Conservation (phyloP, 1,140 invertebrate genomes). For the Drosophila kepulauana region DNA sequence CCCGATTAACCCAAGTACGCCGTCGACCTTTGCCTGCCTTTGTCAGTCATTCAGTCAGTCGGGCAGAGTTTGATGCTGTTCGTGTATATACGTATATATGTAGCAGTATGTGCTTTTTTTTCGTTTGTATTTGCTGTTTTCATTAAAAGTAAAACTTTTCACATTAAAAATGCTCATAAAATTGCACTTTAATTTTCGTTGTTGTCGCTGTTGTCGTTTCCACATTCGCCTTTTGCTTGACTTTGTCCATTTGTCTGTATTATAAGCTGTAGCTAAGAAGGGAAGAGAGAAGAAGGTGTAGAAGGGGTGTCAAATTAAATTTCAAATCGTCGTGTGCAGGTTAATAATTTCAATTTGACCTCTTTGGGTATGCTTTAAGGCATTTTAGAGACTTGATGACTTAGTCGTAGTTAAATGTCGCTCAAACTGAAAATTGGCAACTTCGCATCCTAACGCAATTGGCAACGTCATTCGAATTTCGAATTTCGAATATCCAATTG, state of each 20-base stretch:
- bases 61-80: conserved; percentile 47
- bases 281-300: not conserved
- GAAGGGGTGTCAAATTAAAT: conserved; percentile 63
- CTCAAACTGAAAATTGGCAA: conserved; percentile 37
- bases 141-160: conserved; percentile 78
- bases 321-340: conserved; percentile 66
- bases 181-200: conserved; percentile 76
- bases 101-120: conserved; percentile 5
- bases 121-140: conserved; percentile 54
- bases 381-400: conserved; percentile 42
- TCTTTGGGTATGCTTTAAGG: conserved; percentile 51
- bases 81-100: conserved; percentile 16
- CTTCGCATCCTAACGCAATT: conserved; percentile 19
- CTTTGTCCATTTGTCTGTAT: conserved; percentile 45
- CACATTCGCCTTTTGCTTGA: conserved; percentile 50
- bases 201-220: conserved; percentile 32
- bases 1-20: conserved; percentile 75
- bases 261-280: not conserved
- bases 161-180: conserved; percentile 81
- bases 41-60: conserved; percentile 36
- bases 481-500: conserved; percentile 35
- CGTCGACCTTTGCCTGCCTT: conserved; percentile 43
- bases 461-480: conserved; percentile 25
- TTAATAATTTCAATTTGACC: conserved; percentile 80
- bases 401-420: conserved; percentile 19